Evolutionary conservation across 2,888 invertebrate genomes (phyloP).

Genomic region (Papilio protenor): DNA sequence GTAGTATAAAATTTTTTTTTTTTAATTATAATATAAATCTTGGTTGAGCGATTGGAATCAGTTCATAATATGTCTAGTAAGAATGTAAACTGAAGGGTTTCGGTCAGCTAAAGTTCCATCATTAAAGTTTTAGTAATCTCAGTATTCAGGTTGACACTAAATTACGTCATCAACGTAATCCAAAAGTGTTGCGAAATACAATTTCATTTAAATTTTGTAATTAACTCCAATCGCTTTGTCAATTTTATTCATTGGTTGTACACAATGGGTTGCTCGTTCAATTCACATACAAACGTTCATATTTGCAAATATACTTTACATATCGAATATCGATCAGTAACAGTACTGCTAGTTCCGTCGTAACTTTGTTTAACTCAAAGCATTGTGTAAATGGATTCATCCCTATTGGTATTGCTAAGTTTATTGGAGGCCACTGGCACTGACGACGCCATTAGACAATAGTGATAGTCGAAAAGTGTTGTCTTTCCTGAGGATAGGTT

Average conservation of each 20-base stretch:
- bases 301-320: not conserved
- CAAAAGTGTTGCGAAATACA: not conserved
- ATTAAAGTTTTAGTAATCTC: not conserved
- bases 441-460: not conserved
- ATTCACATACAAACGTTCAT: not conserved
- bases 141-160: not conserved
- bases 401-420: not conserved
- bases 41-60: no score
- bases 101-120: not conserved
- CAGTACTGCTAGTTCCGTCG: not conserved
- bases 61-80: not conserved
- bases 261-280: not conserved
- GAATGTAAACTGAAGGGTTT: not conserved
- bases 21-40: not conserved
- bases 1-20: no score
- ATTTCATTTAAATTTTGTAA: not conserved
- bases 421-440: not conserved
- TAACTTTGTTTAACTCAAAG: not conserved
- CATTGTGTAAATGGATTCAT: not conserved
- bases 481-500: constrained; percentile 59
- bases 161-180: not conserved
- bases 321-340: not conserved
- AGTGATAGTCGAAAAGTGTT: constrained; percentile 43
- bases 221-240: not conserved
- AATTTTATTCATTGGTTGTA: not conserved